phyloP scores from a whole-genome alignment of 2,888 invertebrate species.

The Amaurobius ferox region DNA sequence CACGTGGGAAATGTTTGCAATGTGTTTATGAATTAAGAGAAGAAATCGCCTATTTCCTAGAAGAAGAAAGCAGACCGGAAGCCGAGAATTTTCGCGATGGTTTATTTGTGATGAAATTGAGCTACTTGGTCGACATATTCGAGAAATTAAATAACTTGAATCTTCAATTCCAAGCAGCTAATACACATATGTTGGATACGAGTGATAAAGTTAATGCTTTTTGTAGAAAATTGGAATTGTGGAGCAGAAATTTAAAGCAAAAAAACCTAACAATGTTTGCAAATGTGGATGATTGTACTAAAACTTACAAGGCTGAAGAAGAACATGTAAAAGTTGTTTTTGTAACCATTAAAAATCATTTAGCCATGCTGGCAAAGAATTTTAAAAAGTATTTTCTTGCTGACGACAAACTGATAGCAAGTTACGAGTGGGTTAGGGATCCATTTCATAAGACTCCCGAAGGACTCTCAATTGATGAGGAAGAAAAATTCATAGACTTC shows the following conservation, averaged over 20 bases:
- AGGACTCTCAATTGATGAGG: too few relatives aligned
- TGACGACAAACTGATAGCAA: constrained; percentile 11
- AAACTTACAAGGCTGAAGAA: too few relatives aligned
- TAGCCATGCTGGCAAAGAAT: too few relatives aligned
- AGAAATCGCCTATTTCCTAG: constrained; percentile 6
- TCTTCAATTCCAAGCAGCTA: constrained; percentile 40
- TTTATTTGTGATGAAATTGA: constrained; percentile 44
- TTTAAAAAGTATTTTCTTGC: too few relatives aligned
- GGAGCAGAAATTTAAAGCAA: constrained; percentile 57
- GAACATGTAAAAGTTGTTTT: too few relatives aligned
- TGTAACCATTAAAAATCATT: too few relatives aligned
- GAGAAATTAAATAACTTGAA: constrained; percentile 50
- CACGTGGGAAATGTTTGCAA: constrained; percentile 3
- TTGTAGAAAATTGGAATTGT: constrained; percentile 52
- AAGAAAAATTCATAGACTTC: too few relatives aligned
- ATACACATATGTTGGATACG: constrained; percentile 43
- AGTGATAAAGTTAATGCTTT: constrained; percentile 43
- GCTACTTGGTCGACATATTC: constrained; percentile 45
- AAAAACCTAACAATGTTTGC: constrained; percentile 40
- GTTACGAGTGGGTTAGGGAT: constrained; percentile 16
- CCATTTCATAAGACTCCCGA: too few relatives aligned
- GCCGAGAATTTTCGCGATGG: constrained; percentile 20
- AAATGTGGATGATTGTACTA: too few relatives aligned
- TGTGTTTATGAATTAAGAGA: neutral
- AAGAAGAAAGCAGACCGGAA: constrained; percentile 16